Base-by-base conservation (phyloP, 2,888 invertebrate genomes). In the Lamproptera curius region DNA sequence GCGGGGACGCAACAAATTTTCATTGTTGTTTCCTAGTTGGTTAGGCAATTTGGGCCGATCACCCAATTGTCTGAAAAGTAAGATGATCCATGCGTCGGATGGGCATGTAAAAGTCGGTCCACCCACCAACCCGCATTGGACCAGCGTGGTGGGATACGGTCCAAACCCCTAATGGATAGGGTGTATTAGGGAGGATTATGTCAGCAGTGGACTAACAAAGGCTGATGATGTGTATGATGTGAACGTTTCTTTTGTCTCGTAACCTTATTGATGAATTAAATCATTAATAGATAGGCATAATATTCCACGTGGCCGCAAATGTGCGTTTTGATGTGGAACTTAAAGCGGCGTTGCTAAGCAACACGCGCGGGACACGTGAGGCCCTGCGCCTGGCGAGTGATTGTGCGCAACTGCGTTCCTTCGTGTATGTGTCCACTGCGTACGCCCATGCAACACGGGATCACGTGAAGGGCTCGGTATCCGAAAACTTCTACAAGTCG, bases 361-460 rank as follows among this genome's bases (percentile, higher is more conserved):
- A 39, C n/a, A 11, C 26, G 8, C 13, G 39, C 0, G 39, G 39
- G 1, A 39, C 39, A 1, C 15, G 39, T 26, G 39, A 39, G 11
- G 39, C 26, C 10, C 26, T 40, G 10, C 15, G 0, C 5, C 20
- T 45, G 3, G 45, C 20, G 5, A 20, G n/a, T 4, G 33, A 20
- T 26, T 45, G 45, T 11, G 39, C 20, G 23, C 17, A 45, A 8
- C 23, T 45, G 9, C 38, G 39, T 1, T 17, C 39, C 2, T 39
- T 45, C 23, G 61, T 69, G 1, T 60, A 70, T 46, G 56, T 70
- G 0, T 73, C 73, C 0, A 73, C 73, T 0, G 68, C 70, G 0
- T 73, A 55, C 33, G 73, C 90, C 0, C 90, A 94, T 58, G 89
- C 67, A 0, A 67, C 65, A 0, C 1, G 50, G 1, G 49, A 50